Evolutionary conservation across 2,888 invertebrate genomes (phyloP).

Genomic region (Mycalesis mineus): DNA sequence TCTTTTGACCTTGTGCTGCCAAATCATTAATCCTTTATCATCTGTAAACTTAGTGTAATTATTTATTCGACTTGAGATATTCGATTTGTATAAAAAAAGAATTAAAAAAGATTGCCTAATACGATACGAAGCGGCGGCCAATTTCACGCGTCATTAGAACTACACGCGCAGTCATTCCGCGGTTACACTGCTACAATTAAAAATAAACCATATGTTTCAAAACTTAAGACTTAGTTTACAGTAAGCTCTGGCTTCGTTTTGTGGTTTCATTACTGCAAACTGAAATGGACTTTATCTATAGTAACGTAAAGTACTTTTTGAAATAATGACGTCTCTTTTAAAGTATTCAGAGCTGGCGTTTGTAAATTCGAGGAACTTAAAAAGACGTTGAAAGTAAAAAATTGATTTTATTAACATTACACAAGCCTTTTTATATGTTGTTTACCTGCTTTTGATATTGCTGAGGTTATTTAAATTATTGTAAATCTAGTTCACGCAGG

Average conservation of each 20-base stretch:
- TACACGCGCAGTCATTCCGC: constrained; percentile 35
- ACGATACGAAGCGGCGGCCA: constrained; percentile 34
- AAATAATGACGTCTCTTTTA: not conserved
- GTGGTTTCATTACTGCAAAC: not conserved
- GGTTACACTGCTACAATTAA: not conserved
- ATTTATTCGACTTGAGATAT: not conserved
- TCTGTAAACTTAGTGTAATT: not conserved
- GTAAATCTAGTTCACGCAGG: not conserved
- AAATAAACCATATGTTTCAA: not conserved
- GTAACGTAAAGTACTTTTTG: constrained; percentile 1
- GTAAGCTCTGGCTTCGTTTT: constrained; percentile 20
- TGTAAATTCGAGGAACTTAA: constrained; percentile 20
- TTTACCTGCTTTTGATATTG: not conserved
- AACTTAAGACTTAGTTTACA: not conserved
- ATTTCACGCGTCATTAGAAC: constrained; percentile 39
- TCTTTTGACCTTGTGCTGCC: too few species aligned
- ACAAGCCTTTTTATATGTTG: not conserved
- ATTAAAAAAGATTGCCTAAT: constrained; percentile 21
- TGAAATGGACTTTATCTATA: not conserved
- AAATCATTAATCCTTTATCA: not conserved
- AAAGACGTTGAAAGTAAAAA: constrained; percentile 17
- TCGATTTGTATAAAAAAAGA: constrained; percentile 20
- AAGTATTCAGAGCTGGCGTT: constrained; percentile 16
- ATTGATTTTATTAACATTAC: constrained; percentile 11
- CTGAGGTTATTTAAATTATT: not conserved